Evolutionary conservation across 1,140 invertebrate genomes (phyloP).

Genomic region (Linepithema humile): DNA sequence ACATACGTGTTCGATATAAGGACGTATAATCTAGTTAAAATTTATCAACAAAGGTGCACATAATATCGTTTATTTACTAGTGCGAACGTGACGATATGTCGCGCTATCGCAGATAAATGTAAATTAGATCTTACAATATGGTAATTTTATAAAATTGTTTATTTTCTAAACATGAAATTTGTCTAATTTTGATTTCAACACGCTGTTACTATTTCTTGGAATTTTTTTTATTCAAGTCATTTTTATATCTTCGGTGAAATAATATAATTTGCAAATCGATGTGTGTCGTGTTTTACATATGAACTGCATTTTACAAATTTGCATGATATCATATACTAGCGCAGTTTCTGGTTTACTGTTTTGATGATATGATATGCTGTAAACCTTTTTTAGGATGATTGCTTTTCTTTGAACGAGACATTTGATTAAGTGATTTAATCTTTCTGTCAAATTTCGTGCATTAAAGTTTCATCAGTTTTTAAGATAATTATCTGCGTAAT

Average conservation of each 20-base stretch:
- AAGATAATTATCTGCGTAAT: constrained; percentile 3
- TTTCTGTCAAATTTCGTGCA: not conserved
- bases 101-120: constrained; percentile 15
- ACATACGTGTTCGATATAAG: constrained; percentile 27
- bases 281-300: not conserved
- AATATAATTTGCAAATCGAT: not conserved
- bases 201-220: not conserved
- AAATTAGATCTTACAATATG: constrained; percentile 22
- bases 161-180: not conserved
- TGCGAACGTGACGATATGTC: constrained; percentile 4
- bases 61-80: constrained; percentile 20
- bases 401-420: not conserved
- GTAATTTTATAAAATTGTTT: not conserved
- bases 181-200: not conserved
- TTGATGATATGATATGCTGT: not conserved
- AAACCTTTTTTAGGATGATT: not conserved
- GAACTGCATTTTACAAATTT: not conserved
- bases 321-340: not conserved
- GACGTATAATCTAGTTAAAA: constrained; percentile 62
- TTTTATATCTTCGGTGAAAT: not conserved
- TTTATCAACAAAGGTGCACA: constrained; percentile 47
- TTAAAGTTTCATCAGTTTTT: not conserved
- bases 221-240: not conserved
- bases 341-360: not conserved
- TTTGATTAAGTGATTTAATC: not conserved